Conservation (phyloP, 2,797 vertebrate species). For the Premnoplex brunnescens region DNA sequence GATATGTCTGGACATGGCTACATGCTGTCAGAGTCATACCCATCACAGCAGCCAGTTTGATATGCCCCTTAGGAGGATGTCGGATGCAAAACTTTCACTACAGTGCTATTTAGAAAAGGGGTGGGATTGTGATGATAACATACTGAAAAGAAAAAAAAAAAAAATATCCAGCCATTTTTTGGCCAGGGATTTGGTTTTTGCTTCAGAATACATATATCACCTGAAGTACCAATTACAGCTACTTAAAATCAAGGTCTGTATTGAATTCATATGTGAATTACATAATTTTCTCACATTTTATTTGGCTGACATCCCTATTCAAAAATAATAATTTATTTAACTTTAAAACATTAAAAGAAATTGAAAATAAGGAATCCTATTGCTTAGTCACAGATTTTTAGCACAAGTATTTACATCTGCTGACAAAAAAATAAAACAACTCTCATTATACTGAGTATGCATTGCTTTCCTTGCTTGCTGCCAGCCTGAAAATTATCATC, state of each 20-base stretch:
- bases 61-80: background rate
- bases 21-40: background rate
- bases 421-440: background rate
- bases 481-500: background rate
- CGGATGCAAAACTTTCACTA: background rate
- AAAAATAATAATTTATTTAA: background rate
- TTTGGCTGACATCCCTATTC: background rate
- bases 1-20: background rate
- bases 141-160: background rate
- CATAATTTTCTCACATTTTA: background rate
- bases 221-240: background rate
- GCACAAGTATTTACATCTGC: background rate
- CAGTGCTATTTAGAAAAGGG: background rate
- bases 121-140: accelerated
- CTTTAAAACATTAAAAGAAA: background rate
- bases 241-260: background rate
- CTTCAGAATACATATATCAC: background rate
- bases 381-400: background rate
- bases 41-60: background rate
- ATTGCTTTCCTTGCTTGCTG: background rate
- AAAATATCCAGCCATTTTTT: background rate
- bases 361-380: background rate
- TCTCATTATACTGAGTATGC: background rate
- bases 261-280: background rate
- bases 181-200: background rate